Conservation (phyloP, 92 coral and sea anemone species). For the Palythoa heliodiscus region DNA sequence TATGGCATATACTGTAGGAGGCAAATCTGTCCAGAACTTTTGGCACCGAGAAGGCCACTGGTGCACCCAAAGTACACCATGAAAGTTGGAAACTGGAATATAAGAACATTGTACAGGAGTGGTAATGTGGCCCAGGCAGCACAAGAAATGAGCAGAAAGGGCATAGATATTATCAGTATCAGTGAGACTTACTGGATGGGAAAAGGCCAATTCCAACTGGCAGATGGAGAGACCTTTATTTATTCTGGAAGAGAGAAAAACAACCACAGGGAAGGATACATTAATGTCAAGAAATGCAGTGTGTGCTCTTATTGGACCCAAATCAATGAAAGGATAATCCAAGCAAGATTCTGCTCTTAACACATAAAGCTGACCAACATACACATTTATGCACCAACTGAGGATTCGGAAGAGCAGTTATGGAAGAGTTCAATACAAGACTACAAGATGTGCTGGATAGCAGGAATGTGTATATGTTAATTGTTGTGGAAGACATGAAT, state of each 20-base stretch:
- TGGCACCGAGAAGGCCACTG: too few relatives aligned
- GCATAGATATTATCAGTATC: not conserved
- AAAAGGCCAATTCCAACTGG: not conserved
- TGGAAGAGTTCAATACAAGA: conserved; percentile 39
- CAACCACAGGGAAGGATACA: not conserved
- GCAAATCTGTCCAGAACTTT: too few relatives aligned
- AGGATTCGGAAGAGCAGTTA: conserved; percentile 45
- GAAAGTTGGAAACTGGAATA: too few relatives aligned
- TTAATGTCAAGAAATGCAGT: not conserved
- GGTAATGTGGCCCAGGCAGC: not conserved
- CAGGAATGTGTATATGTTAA: not conserved
- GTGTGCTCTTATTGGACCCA: conserved; percentile 30
- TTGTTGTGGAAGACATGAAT: not conserved
- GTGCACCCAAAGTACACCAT: too few relatives aligned
- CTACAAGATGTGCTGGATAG: not conserved
- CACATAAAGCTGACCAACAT: conserved; percentile 42
- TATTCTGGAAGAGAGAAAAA: not conserved
- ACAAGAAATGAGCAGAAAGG: not conserved
- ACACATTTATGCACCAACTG: conserved; percentile 51
- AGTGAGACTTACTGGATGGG: not conserved
- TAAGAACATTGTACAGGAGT: too few relatives aligned
- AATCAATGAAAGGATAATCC: conserved; percentile 45
- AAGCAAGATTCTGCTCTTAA: conserved; percentile 32
- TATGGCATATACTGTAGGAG: too few relatives aligned
- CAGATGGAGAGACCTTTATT: not conserved